phyloP scores from a whole-genome alignment of 2,888 invertebrate species.

The Hyposoter dolosus region DNA sequence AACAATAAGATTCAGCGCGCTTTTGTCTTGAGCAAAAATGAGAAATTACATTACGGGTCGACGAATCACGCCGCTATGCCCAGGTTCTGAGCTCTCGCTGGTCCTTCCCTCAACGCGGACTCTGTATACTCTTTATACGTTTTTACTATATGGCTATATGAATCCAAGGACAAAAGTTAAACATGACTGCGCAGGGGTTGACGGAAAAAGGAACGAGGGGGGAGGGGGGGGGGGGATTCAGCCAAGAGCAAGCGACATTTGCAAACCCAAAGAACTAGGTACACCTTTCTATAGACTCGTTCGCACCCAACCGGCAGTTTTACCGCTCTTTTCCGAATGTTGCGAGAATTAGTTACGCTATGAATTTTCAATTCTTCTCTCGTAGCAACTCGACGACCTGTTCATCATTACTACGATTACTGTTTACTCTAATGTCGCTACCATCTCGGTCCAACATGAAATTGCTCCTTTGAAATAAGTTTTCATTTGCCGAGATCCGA shows the following conservation, averaged over 20 bases:
- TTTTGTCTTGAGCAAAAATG: conserved; percentile 84
- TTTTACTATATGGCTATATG: conserved; percentile 25
- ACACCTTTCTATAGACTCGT: conserved; percentile 32
- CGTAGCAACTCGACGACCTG: conserved; percentile 39
- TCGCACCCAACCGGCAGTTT: conserved; percentile 45
- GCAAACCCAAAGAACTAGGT: conserved; percentile 55
- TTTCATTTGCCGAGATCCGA: not conserved
- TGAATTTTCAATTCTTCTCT: conserved; percentile 48
- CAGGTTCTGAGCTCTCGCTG: conserved; percentile 70
- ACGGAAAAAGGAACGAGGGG: not conserved
- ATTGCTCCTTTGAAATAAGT: conserved; percentile 1
- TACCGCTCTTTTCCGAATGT: conserved; percentile 40
- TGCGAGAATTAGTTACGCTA: conserved; percentile 15
- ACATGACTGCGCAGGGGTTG: conserved; percentile 51
- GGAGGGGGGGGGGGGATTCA: conserved; percentile 7
- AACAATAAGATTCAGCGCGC: conserved; percentile 84
- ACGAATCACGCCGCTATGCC: conserved; percentile 72
- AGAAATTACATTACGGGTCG: conserved; percentile 83
- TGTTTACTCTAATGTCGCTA: conserved; percentile 13
- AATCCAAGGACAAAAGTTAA: conserved; percentile 32
- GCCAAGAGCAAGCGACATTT: conserved; percentile 44
- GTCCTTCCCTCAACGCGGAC: conserved; percentile 27
- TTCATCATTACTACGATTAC: conserved; percentile 45
- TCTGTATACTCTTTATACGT: conserved; percentile 13
- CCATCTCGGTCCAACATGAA: conserved; percentile 7